Base-by-base conservation (phyloP, 2,888 invertebrate genomes). In the Panopea generosa region DNA sequence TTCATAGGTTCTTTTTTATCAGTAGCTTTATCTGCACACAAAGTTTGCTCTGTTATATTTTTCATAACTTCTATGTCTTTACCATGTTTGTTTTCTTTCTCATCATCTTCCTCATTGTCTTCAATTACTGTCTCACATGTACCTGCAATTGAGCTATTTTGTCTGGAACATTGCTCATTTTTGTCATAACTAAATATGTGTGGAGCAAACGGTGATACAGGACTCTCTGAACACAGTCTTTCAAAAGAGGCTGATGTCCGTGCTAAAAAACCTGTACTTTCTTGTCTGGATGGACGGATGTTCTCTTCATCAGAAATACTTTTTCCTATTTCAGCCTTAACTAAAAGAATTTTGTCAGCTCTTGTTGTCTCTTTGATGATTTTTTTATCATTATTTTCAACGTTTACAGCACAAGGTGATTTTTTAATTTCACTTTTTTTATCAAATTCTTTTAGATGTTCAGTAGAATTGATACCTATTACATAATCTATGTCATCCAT, bases 221-320 rank as follows among this genome's bases (percentile, higher is more conserved):
- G 29, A 52, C 68, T 68, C 20, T 73, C 77, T 52, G 59, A 53
- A 52, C 72, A 47, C 3, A 27, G 47, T 47, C 68, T 72, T 22
- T 77, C 70, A 6, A 63, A 38, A 14, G 29, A 29, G n/a, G 61
- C 24, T 3, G 50, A 62, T 4, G 63, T 27, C 33, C 66, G 66
- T 0, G 77, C 52, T 26, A 53, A 53, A 63, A 84, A 84, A 1
- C 83, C 83, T 47, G 81, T 77, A 57, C 83, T 84, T n/a, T 70
- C 33, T 47, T 84, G 83, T 61, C 83, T 69, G n/a, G 77, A 60
- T 22, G 77, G 65, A 11, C 22, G 14, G 3, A 7, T 6, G 3
- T 18, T 47, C 4, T 47, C 47, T 4, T 11, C 33, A 33, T 11
- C 33, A 33, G 33, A 33, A 33, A 11, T 7, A 4, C 4, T 33